These are phyloP conservation scores for Sebastes trivittatus DNA, from an alignment of 2,797 vertebrate species.

Conservation along the genomic window DNA sequence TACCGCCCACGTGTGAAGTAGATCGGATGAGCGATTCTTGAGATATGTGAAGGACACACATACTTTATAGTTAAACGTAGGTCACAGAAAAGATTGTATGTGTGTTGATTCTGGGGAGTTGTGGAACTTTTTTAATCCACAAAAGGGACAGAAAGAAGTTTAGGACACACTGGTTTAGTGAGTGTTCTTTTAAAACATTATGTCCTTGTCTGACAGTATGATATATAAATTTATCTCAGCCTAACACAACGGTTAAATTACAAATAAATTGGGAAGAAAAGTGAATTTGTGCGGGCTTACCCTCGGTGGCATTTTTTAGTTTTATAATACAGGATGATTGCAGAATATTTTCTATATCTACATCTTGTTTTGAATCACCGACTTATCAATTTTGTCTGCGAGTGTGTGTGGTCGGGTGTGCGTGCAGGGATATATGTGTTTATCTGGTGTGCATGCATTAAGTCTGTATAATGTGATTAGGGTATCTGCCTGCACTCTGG, in stretches of 20 bases:
- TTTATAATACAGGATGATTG: neutral
- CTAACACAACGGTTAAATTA: neutral
- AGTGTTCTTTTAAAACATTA: neutral
- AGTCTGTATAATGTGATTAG: slow-evolving; percentile 67
- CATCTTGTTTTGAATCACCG: slow-evolving; percentile 19
- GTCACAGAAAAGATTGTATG: neutral
- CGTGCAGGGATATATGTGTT: slow-evolving; percentile 41
- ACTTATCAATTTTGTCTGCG: neutral
- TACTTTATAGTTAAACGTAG: neutral
- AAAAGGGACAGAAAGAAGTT: neutral
- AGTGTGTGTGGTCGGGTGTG: neutral
- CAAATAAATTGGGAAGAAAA: neutral
- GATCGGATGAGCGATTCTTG: neutral
- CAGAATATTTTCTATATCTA: neutral
- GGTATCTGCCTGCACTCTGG: slow-evolving; percentile 63
- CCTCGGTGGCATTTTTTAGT: neutral
- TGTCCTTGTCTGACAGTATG: neutral
- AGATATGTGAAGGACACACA: neutral
- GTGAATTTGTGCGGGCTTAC: neutral
- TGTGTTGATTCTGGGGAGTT: neutral
- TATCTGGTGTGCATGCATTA: slow-evolving; percentile 66
- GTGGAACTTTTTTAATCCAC: neutral
- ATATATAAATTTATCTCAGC: neutral
- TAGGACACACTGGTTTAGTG: neutral
- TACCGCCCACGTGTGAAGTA: neutral